These are phyloP conservation scores for Ptychodera flava DNA, from an alignment of 35 echinoderm and acorn worm species.

Conservation along the genomic window DNA sequence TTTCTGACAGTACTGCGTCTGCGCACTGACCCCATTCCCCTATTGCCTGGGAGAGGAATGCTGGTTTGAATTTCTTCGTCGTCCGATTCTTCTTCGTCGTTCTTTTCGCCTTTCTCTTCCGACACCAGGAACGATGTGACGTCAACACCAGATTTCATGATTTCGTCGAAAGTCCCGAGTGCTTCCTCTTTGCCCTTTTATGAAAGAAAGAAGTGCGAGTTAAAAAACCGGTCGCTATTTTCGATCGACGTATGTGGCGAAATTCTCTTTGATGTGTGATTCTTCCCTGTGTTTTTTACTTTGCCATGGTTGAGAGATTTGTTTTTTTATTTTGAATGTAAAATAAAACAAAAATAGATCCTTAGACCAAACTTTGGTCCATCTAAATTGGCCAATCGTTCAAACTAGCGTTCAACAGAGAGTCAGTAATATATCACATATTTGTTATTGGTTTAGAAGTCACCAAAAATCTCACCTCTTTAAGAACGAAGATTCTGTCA, in stretches of 20 bases:
- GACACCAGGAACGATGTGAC: slow-evolving; percentile 11
- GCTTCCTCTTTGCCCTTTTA: slow-evolving; percentile 10
- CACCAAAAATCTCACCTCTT: slow-evolving; percentile 22
- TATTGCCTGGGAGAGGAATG: background rate
- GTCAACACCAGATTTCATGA: slow-evolving; percentile 12
- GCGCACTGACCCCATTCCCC: background rate
- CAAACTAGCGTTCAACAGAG: too few relatives aligned
- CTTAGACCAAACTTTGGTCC: too few relatives aligned
- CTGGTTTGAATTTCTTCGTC: slow-evolving; percentile 5
- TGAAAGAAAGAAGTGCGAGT: background rate
- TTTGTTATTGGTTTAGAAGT: too few relatives aligned
- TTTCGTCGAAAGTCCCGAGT: slow-evolving; percentile 20
- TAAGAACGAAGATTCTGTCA: slow-evolving; percentile 13
- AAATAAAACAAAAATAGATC: too few relatives aligned
- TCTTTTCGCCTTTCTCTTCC: background rate
- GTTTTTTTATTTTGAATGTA: too few relatives aligned
- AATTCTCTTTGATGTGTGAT: too few relatives aligned
- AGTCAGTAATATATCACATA: too few relatives aligned
- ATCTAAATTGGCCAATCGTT: too few relatives aligned
- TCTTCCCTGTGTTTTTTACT: too few relatives aligned
- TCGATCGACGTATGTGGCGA: too few relatives aligned
- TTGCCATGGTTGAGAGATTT: too few relatives aligned
- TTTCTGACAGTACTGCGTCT: background rate
- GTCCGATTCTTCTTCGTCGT: background rate
- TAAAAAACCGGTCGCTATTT: too few relatives aligned